A percentile compares a stretch with the other conserved stretches of the same genome.
Conservation (phyloP, 2,797 vertebrate genomes). For the Ambastaia sidthimunki region DNA sequence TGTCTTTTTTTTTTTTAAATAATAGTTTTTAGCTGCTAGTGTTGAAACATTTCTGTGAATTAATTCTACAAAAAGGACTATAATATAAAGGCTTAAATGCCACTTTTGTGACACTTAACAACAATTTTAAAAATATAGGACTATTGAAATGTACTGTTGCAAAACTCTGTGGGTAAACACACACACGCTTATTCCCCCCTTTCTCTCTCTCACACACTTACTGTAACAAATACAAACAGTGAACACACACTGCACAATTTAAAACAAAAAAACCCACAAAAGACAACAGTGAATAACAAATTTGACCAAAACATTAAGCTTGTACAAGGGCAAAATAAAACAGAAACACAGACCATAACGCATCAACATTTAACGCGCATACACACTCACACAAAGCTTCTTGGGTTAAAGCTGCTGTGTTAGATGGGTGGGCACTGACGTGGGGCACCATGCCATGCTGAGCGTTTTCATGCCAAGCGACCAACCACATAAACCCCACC, state of each 20-base stretch:
- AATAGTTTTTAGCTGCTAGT: too few species aligned
- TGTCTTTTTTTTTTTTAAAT: neutral
- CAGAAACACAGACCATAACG: conserved; percentile 16
- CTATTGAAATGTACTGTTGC: neutral
- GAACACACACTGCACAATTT: neutral
- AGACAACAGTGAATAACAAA: conserved; percentile 19
- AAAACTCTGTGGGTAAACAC: neutral
- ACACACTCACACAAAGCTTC: conserved; percentile 43
- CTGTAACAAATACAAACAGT: conserved; percentile 20
- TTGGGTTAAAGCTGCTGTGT: conserved; percentile 59
- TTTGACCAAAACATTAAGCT: conserved; percentile 20
- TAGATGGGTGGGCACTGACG: conserved; percentile 58
- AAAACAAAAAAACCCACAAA: conserved; percentile 2
- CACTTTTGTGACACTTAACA: too few species aligned
- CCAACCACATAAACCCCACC: conserved; percentile 71
- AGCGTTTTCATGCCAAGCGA: conserved; percentile 76
- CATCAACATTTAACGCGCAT: conserved; percentile 37
- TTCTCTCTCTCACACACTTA: neutral
- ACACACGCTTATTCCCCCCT: conserved; percentile 3
- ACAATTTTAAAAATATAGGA: too few species aligned
- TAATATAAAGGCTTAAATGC: too few species aligned
- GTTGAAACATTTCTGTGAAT: too few species aligned
- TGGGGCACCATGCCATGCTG: conserved; percentile 76
- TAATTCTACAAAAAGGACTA: too few species aligned
- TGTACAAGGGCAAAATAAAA: conserved; percentile 37